These are phyloP conservation scores for Bombycilla garrulus DNA, from an alignment of 2,113 vertebrate genomes.

Conservation along the genomic window DNA sequence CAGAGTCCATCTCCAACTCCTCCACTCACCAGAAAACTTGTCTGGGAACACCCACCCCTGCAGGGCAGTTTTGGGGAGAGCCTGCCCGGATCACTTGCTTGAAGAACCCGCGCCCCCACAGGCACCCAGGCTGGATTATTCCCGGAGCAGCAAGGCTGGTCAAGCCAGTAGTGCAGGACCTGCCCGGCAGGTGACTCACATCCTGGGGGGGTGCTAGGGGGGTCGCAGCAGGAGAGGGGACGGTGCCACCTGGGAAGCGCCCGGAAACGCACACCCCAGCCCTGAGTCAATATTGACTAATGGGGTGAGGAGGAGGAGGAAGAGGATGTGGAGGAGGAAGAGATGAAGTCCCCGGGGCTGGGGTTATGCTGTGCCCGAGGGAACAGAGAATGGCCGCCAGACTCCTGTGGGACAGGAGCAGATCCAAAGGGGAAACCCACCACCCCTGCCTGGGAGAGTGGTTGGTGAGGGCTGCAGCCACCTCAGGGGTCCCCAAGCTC, in stretches of 20 bases:
- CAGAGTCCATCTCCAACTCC: not conserved
- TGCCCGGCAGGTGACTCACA: not conserved
- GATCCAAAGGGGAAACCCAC: not conserved
- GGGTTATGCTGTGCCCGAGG: not conserved
- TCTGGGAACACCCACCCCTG: not conserved
- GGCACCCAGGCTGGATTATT: not conserved
- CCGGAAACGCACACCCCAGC: not conserved
- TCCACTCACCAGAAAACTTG: not conserved
- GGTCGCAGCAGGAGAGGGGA: not conserved
- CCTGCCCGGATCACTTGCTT: not conserved
- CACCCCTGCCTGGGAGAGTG: not conserved
- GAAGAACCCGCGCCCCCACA: not conserved
- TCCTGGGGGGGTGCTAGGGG: not conserved
- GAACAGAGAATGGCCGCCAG: not conserved
- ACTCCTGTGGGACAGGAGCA: not conserved
- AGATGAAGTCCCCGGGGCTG: not conserved
- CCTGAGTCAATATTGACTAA: slow-evolving; percentile 45
- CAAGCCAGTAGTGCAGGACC: not conserved
- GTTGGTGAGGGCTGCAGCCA: not conserved
- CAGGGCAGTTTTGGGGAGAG: not conserved
- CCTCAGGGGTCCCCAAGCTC: not conserved
- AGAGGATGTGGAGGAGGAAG: not conserved
- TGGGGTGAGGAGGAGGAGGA: not conserved
- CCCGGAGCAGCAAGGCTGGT: not conserved
- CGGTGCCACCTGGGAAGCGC: not conserved